A percentile compares a stretch with the other conserved stretches of the same genome.
Evolutionary conservation across 1,140 invertebrate genomes (phyloP).

Genomic region (Zophobas atratus): DNA sequence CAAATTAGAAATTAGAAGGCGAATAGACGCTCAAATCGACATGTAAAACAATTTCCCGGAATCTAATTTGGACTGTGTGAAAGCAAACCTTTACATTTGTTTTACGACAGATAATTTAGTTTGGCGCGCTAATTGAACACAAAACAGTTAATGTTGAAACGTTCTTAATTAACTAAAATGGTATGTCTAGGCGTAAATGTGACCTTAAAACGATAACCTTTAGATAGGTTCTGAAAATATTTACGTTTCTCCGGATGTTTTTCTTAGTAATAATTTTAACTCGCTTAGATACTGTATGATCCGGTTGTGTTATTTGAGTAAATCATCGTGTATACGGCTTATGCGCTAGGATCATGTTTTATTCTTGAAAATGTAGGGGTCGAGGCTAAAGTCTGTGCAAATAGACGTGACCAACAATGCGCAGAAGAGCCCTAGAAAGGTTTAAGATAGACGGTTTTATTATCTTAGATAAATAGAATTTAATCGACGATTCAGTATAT

Average conservation of each 20-base stretch:
- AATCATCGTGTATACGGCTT: slow-evolving; percentile 28
- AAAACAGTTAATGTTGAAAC: slow-evolving; percentile 20
- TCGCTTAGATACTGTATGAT: slow-evolving; percentile 27
- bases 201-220: slow-evolving; percentile 6
- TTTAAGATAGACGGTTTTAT: not conserved
- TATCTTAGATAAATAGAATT: not conserved
- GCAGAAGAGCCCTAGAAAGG: not conserved
- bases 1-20: not conserved
- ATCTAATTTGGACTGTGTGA: slow-evolving; percentile 15
- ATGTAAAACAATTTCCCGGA: slow-evolving; percentile 8
- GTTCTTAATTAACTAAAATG: slow-evolving; percentile 22
- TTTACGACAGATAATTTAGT: slow-evolving; percentile 30
- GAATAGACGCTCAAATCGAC: slow-evolving; percentile 4
- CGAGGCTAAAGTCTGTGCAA: not conserved
- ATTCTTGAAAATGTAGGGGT: slow-evolving; percentile 15
- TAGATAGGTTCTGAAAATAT: slow-evolving; percentile 3
- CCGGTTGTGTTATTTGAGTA: slow-evolving; percentile 36
- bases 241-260: slow-evolving; percentile 18
- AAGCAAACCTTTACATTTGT: slow-evolving; percentile 18
- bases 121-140: slow-evolving; percentile 14
- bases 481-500: not conserved
- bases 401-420: slow-evolving; percentile 22
- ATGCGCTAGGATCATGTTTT: not conserved
- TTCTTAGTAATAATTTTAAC: slow-evolving; percentile 20
- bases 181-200: slow-evolving; percentile 14